phyloP scores from a whole-genome alignment of 1,140 invertebrate species.

The Asobara japonica region DNA sequence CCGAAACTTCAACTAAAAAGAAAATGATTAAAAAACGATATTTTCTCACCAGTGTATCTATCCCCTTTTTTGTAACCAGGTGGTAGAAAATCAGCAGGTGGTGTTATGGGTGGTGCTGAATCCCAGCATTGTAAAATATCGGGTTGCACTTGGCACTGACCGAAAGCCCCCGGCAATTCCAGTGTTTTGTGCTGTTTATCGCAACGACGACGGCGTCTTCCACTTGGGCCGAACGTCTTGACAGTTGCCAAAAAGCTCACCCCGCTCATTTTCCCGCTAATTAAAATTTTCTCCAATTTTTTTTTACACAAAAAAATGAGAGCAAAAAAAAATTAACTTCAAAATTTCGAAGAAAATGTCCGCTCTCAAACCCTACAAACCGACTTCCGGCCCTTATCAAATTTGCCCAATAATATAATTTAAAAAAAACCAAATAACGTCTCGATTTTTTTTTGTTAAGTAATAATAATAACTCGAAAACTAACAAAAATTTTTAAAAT shows the following conservation, averaged over 20 bases:
- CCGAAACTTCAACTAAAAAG: background rate
- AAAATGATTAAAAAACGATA: background rate
- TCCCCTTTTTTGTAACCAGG: constrained; percentile 68
- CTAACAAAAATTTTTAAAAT: background rate
- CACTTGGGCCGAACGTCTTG: constrained; percentile 74
- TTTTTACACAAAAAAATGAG: too few species aligned
- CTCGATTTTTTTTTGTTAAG: too few species aligned
- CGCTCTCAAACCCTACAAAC: too few species aligned
- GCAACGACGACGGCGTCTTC: constrained; percentile 69
- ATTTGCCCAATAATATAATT: too few species aligned
- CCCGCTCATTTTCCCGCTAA: constrained; percentile 66
- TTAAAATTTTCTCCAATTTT: background rate
- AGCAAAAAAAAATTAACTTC: too few species aligned
- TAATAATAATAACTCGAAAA: too few species aligned
- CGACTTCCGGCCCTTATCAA: too few species aligned
- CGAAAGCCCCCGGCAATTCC: constrained; percentile 62
- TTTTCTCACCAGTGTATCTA: constrained; percentile 57
- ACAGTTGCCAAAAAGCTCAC: constrained; percentile 71
- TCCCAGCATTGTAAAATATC: constrained; percentile 71
- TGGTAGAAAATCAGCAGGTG: constrained; percentile 73
- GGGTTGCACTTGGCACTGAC: constrained; percentile 64
- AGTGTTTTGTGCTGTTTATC: constrained; percentile 71
- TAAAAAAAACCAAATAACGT: too few species aligned
- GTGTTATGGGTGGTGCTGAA: constrained; percentile 72
- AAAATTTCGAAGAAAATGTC: too few species aligned